Percentiles rank a stretch among this genome's conserved stretches.
Evolutionary conservation across 1,140 invertebrate species (phyloP).

Genomic region (Drosophila ironensis): DNA sequence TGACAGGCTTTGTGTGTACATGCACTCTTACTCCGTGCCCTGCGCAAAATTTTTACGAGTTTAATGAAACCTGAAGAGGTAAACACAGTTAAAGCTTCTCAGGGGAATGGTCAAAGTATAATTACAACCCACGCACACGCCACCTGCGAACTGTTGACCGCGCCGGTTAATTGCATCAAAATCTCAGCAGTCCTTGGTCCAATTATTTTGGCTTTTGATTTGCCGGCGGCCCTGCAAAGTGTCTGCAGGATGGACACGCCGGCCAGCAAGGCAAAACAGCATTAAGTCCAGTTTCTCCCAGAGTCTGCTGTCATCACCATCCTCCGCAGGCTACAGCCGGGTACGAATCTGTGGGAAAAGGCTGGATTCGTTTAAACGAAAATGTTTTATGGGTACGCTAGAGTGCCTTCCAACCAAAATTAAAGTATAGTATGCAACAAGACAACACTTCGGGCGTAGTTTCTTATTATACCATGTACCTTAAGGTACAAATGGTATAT

Average conservation of each 20-base stretch:
- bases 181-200: constrained; percentile 30
- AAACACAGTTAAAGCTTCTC: constrained; percentile 44
- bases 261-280: constrained; percentile 9
- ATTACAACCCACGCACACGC: constrained; percentile 19
- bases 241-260: constrained; percentile 14
- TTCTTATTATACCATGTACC: no score
- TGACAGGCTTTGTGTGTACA: not conserved
- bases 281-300: constrained; percentile 27
- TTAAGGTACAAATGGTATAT: no score
- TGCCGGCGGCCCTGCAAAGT: constrained; percentile 15
- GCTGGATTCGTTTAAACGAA: not conserved
- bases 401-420: no score
- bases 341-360: not conserved
- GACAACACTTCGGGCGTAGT: no score
- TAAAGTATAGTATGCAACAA: no score
- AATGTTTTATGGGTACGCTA: not conserved
- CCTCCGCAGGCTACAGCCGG: not conserved
- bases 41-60: constrained; percentile 39
- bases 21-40: constrained; percentile 5
- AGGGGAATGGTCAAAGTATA: constrained; percentile 35
- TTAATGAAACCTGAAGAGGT: constrained; percentile 63
- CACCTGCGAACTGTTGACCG: constrained; percentile 36
- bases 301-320: not conserved
- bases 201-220: constrained; percentile 33
- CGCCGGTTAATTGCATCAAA: constrained; percentile 58